Evolutionary conservation across 2,888 invertebrate species (phyloP).

Genomic region (Macaria liturata): DNA sequence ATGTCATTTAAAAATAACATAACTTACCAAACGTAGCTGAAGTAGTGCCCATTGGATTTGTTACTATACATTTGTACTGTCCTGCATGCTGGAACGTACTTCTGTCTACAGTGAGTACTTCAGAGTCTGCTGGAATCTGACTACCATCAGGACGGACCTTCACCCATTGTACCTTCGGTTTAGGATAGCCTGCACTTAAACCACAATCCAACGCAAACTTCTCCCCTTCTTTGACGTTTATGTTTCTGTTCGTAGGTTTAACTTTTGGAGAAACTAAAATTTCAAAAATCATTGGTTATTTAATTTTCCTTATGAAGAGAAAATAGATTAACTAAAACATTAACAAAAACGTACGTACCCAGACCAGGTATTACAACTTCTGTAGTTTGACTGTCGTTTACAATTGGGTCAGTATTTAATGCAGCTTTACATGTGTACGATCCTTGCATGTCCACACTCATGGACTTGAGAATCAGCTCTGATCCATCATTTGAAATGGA

Average conservation of each 20-base stretch:
- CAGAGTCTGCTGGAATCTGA: neutral
- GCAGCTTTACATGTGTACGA: constrained; percentile 28
- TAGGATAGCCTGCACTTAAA: constrained; percentile 6
- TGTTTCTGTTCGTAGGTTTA: neutral
- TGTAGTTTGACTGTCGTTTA: too few species aligned
- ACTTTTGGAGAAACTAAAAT: constrained; percentile 6
- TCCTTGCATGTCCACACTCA: constrained; percentile 21
- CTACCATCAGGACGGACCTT: neutral
- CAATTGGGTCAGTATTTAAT: too few species aligned
- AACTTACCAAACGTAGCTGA: constrained; percentile 11
- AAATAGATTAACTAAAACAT: neutral
- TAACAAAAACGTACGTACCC: constrained; percentile 12
- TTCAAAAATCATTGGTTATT: too few species aligned
- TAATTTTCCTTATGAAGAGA: too few species aligned
- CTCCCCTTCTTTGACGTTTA: neutral
- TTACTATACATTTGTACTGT: constrained; percentile 9
- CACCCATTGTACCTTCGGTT: constrained; percentile 13
- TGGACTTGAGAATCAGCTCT: constrained; percentile 9
- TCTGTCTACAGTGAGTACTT: constrained; percentile 9
- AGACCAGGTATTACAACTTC: constrained; percentile 22
- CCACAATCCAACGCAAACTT: constrained; percentile 12
- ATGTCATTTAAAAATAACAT: neutral
- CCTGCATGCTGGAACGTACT: constrained; percentile 5
- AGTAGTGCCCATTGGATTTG: neutral
- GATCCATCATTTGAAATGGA: constrained; percentile 19